phyloP scores from a whole-genome alignment of 1,140 invertebrate species.

The Drosophila littoralis region DNA sequence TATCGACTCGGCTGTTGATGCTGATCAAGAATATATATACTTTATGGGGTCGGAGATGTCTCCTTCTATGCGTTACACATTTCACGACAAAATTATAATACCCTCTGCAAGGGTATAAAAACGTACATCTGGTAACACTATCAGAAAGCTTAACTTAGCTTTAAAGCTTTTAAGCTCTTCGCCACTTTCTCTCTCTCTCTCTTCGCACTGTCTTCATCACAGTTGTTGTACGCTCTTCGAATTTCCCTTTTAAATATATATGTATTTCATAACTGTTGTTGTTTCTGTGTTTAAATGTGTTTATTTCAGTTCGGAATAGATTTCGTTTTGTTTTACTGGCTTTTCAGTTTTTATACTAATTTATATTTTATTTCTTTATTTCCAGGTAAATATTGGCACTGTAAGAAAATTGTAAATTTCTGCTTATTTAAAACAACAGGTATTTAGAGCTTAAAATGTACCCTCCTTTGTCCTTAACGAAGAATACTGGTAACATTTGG shows the following conservation, averaged over 20 bases:
- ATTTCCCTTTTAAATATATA: constrained; percentile 12
- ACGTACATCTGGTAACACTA: constrained; percentile 52
- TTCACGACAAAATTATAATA: too few species aligned
- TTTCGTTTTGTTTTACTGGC: constrained; percentile 6
- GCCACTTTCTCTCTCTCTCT: constrained; percentile 10
- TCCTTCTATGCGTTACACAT: too few species aligned
- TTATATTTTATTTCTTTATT: constrained; percentile 48
- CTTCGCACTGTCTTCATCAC: constrained; percentile 10
- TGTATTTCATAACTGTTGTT: constrained; percentile 31
- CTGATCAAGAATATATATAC: too few species aligned
- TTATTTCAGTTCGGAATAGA: constrained; percentile 37
- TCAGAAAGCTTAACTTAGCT: constrained; percentile 39
- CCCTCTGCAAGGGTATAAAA: too few species aligned
- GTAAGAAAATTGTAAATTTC: constrained; percentile 8
- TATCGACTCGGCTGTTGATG: too few species aligned
- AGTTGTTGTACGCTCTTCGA: constrained; percentile 2
- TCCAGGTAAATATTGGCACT: constrained; percentile 70
- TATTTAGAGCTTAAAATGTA: constrained; percentile 34
- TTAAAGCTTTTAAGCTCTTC: constrained; percentile 30
- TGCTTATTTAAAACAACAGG: constrained; percentile 36
- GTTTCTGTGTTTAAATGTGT: constrained; percentile 46
- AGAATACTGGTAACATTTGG: constrained; percentile 27
- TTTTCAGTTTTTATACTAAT: constrained; percentile 21
- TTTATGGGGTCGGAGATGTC: too few species aligned
- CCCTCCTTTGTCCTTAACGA: not conserved